Conservation (phyloP, 2,113 vertebrate species). For the Aptenodytes patagonicus region DNA sequence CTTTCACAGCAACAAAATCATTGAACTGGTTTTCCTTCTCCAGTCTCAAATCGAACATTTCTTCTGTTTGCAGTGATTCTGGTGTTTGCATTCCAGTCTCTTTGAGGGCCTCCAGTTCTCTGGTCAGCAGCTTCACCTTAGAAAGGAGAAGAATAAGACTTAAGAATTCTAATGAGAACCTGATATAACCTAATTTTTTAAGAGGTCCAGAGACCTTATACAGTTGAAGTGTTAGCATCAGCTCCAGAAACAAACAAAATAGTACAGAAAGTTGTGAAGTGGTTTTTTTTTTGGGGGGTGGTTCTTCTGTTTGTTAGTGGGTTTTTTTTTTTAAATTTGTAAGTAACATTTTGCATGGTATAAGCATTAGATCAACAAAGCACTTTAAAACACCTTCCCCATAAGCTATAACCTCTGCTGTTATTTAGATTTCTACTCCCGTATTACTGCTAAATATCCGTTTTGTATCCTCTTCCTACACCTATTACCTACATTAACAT, state of each 20-base stretch:
- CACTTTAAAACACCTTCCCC: neutral
- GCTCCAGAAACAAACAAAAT: neutral
- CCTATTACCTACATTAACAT: neutral
- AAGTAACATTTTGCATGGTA: neutral
- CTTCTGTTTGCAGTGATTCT: conserved; percentile 58
- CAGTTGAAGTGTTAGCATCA: neutral
- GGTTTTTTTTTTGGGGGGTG: neutral
- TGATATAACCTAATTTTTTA: neutral
- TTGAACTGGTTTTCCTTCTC: conserved; percentile 59
- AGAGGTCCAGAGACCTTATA: neutral
- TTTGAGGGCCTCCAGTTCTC: conserved; percentile 66
- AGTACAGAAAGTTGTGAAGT: neutral
- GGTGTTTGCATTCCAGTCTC: conserved; percentile 50
- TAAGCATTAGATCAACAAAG: neutral
- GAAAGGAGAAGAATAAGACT: neutral
- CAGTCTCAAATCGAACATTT: conserved; percentile 52
- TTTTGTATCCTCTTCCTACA: neutral
- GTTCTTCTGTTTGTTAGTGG: neutral
- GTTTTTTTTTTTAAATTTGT: neutral
- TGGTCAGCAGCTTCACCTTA: conserved; percentile 75
- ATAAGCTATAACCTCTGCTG: neutral
- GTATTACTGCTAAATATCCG: neutral
- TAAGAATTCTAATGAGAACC: neutral
- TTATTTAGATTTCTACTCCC: neutral
- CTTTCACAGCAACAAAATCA: conserved; percentile 67